A percentile compares a stretch with the other conserved stretches of the same genome.
Evolutionary conservation across 2,113 vertebrate species (phyloP).

Genomic region (Puntigrus tetrazona): DNA sequence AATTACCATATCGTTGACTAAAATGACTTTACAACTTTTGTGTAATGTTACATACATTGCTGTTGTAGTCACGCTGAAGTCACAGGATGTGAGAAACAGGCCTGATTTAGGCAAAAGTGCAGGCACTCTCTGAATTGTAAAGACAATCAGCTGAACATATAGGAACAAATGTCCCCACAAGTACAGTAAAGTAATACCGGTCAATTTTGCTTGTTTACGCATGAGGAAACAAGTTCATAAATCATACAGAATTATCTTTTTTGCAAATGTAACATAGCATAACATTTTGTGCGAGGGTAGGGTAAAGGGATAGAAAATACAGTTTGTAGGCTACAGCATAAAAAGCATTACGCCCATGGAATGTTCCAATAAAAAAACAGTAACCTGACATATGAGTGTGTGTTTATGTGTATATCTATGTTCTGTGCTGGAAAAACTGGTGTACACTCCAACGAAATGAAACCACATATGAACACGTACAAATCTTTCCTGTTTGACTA

Average conservation of each 20-base stretch:
- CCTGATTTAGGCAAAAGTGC: background rate
- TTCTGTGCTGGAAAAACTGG: background rate
- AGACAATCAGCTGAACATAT: slow-evolving; percentile 36
- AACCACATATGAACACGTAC: background rate
- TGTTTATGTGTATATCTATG: no score
- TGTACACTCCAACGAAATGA: background rate
- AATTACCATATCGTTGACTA: background rate
- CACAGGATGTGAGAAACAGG: background rate
- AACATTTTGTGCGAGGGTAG: no score
- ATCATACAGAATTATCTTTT: no score
- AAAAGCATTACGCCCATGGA: no score
- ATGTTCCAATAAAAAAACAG: no score
- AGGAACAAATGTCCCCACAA: no score
- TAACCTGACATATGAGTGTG: background rate
- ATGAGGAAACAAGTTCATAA: no score
- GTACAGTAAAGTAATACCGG: no score
- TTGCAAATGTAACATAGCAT: no score
- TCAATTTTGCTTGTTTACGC: no score
- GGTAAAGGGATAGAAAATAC: no score
- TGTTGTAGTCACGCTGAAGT: background rate
- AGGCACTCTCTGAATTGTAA: slow-evolving; percentile 22
- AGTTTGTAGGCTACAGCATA: no score
- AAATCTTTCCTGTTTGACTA: background rate
- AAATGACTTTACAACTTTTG: background rate
- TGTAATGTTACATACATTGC: background rate